phyloP scores from a whole-genome alignment of 2,888 invertebrate species.

The Zygothrica quintamaculata region DNA sequence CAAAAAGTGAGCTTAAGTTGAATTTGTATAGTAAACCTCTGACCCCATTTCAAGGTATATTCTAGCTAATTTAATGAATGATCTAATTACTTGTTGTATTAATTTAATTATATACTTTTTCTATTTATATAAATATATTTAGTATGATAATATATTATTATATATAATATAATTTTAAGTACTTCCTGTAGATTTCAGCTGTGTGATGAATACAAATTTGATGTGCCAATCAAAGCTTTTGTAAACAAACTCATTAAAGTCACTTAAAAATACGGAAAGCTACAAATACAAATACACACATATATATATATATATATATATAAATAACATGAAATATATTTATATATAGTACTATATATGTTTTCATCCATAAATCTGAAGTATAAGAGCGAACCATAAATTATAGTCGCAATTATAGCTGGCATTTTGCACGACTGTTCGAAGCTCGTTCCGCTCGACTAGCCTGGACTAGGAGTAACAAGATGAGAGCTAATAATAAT shows the following conservation, averaged over 20 bases:
- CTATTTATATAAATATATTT: too few species aligned
- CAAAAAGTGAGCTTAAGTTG: too few species aligned
- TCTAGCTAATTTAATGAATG: too few species aligned
- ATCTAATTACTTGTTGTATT: too few species aligned
- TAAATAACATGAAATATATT: constrained; percentile 13
- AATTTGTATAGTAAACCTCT: too few species aligned
- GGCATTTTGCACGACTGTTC: constrained; percentile 63
- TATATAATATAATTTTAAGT: not conserved
- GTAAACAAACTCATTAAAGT: constrained; percentile 69
- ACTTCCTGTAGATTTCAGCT: constrained; percentile 23
- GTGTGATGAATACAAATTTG: constrained; percentile 31
- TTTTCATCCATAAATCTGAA: constrained; percentile 57
- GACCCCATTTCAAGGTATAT: too few species aligned
- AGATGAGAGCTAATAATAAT: too few species aligned
- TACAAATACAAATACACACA: constrained; percentile 16
- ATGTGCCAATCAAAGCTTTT: constrained; percentile 32
- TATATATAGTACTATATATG: constrained; percentile 7
- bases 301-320: constrained; percentile 18
- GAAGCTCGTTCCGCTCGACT: constrained; percentile 53
- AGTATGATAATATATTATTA: constrained; percentile 7
- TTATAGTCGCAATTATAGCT: constrained; percentile 71
- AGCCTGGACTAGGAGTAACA: constrained; percentile 20
- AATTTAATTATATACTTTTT: too few species aligned
- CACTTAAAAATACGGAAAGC: too few species aligned
- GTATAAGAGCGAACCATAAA: constrained; percentile 61